These are phyloP conservation scores for Silurus glanis DNA, from an alignment of 2,113 vertebrate species.

Conservation along the genomic window DNA sequence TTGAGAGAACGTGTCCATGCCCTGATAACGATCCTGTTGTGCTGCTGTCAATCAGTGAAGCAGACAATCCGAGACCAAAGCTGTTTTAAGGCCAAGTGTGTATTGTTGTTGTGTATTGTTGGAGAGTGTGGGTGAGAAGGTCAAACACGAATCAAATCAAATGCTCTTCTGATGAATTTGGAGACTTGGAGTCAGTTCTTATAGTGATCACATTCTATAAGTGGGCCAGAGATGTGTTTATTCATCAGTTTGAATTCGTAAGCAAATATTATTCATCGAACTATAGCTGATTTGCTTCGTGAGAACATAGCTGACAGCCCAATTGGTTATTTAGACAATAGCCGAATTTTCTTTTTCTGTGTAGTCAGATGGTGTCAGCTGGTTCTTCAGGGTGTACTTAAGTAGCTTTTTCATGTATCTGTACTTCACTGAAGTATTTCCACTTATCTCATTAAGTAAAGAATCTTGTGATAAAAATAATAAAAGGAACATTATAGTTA, in stretches of 20 bases:
- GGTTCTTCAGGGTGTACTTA: too few relatives aligned
- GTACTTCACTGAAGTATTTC: too few relatives aligned
- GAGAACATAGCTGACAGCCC: background rate
- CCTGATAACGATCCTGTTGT: constrained; percentile 27
- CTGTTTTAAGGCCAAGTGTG: constrained; percentile 49
- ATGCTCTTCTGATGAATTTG: background rate
- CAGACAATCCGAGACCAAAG: constrained; percentile 38
- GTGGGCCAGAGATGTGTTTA: background rate
- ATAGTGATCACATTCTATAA: background rate
- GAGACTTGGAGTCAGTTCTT: background rate
- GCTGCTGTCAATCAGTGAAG: constrained; percentile 40
- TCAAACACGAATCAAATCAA: too few relatives aligned
- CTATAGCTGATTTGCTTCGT: background rate
- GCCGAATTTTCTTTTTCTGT: background rate
- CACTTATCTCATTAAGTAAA: too few relatives aligned
- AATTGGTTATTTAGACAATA: background rate
- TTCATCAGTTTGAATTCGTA: background rate
- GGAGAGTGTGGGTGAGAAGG: too few relatives aligned
- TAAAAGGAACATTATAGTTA: too few relatives aligned
- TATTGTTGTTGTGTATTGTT: background rate
- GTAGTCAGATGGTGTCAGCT: too few relatives aligned
- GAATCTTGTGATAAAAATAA: too few relatives aligned
- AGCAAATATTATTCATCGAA: background rate
- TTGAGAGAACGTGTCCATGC: background rate
- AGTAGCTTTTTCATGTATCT: too few relatives aligned